Base-by-base conservation (phyloP, 2,113 vertebrate species). In the Ellobius talpinus region DNA sequence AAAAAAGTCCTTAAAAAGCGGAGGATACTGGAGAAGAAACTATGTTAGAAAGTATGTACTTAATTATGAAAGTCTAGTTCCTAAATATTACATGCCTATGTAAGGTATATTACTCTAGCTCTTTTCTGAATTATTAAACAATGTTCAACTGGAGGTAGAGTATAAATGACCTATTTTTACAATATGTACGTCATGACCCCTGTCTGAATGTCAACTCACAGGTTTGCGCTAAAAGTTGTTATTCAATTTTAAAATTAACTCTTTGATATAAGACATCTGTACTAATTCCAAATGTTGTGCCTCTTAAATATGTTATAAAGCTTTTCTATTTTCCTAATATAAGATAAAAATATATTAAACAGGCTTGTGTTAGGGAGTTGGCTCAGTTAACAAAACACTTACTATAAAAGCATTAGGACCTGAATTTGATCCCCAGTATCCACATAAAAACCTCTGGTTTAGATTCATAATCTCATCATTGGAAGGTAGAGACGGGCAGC, bases 181-280 rank as follows among this genome's bases (percentile, higher is more conserved):
- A 50, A 73, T 45, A 87, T 1, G 26, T 85, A 87, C 6, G 36
- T 76, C 42, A 29, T 50, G 9, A 58, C 50, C 4, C 87, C 74
- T 47, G 9, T 70, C 33, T 73, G 21, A 88, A 88, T 72, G 13
- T 7, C 21, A 47, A 45, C 10, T 50, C 63, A 70, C 31, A 65
- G 39, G 68, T 24, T 86, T 73, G 65, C 2, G 23, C 61, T 72
- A 93, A 45, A 39, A 92, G 79, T 42, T 2, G 2, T 36, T 61
- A 92, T 61, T 74, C 92, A 61, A 88, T 93, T 90, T 95, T 9
- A 70, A 91, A 94, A 65, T 87, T 55, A 19, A 68, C 70, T 87
- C 24, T 95, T 87, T 76, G 50, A 90, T 78, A 87, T 45, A 91
- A 82, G 4, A 91, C 31, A 89, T 78, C 33, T 91, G 9, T 61